Conservation (phyloP, 1,140 invertebrate species). For the Drosophila pallidifrons region DNA sequence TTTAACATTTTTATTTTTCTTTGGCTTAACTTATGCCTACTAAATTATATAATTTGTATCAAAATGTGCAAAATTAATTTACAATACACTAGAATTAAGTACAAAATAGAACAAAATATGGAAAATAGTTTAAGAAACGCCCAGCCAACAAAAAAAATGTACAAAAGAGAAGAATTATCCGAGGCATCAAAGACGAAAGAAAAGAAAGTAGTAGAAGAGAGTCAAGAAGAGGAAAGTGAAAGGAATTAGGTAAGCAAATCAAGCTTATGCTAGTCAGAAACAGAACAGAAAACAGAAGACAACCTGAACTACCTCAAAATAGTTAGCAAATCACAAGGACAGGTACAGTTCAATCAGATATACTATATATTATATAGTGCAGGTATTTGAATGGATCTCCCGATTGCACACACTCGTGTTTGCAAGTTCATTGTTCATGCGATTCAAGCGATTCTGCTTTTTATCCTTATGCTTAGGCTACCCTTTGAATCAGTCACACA, state of each 20-base stretch:
- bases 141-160: conserved; percentile 56
- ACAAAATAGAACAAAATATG: conserved; percentile 60
- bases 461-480: conserved; percentile 9
- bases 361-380: no score
- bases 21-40: conserved; percentile 81
- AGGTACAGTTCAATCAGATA: no score
- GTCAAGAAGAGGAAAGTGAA: not conserved
- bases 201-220: conserved; percentile 11
- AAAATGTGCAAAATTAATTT: conserved; percentile 73
- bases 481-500: not conserved
- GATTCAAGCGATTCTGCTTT: not conserved
- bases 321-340: not conserved
- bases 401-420: no score
- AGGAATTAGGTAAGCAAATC: not conserved
- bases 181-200: conserved; percentile 3
- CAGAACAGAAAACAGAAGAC: not conserved
- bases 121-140: conserved; percentile 31
- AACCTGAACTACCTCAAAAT: not conserved
- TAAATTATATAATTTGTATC: conserved; percentile 65
- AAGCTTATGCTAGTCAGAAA: conserved; percentile 21
- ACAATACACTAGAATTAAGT: conserved; percentile 77
- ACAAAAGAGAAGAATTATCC: conserved; percentile 57
- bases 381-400: no score
- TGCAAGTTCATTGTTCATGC: not conserved
- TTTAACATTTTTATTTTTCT: conserved; percentile 74